Conservation (phyloP, 2,113 vertebrate species). For the Xiphorhynchus elegans region DNA sequence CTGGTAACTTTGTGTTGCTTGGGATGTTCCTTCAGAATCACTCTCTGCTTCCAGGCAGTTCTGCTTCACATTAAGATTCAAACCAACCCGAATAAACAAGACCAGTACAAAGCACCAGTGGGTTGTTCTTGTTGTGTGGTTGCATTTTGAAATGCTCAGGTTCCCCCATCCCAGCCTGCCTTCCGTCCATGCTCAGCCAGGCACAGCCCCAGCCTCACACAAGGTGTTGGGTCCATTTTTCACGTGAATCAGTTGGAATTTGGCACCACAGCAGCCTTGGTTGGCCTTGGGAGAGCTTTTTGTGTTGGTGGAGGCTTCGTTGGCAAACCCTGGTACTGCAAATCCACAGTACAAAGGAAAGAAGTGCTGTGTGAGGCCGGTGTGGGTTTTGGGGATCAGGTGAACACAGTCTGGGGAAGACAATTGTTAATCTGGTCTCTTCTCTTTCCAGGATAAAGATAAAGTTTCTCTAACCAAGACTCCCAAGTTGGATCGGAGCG, state of each 20-base stretch:
- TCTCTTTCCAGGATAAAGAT: conserved; percentile 90
- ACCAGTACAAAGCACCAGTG: background rate
- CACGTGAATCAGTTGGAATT: background rate
- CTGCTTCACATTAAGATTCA: background rate
- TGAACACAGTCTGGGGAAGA: background rate
- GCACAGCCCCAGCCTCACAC: background rate
- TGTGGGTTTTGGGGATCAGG: too few relatives aligned
- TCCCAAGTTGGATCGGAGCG: conserved; percentile 95
- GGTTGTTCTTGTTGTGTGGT: background rate
- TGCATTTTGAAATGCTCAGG: background rate
- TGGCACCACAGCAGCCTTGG: background rate
- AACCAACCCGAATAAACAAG: background rate
- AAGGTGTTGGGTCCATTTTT: rapidly evolving
- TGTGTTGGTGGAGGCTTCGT: background rate
- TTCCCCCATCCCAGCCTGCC: background rate
- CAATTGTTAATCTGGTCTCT: background rate
- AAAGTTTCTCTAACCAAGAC: conserved; percentile 99
- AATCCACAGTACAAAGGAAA: background rate
- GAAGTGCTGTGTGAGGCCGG: rapidly evolving
- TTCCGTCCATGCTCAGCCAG: rapidly evolving
- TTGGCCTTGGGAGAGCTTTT: background rate
- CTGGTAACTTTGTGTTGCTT: background rate
- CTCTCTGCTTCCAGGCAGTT: background rate
- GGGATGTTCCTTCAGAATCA: background rate
- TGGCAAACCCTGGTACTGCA: background rate